phyloP scores from a whole-genome alignment of 2,888 invertebrate genomes.

The Hylaea fasciaria region DNA sequence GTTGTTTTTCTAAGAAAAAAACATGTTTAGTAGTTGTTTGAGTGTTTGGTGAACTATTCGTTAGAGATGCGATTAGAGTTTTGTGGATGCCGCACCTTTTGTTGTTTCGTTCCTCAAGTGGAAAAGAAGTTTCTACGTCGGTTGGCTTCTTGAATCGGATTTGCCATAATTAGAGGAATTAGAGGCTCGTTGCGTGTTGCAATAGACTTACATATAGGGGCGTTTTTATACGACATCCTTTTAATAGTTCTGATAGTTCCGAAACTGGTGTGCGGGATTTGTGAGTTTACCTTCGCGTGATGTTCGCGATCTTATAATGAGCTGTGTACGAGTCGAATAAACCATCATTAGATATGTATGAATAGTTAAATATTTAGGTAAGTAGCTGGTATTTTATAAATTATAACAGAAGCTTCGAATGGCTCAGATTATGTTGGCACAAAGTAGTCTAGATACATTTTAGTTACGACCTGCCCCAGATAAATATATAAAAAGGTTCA shows the following conservation, averaged over 20 bases:
- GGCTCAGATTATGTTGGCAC: no score
- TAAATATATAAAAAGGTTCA: no score
- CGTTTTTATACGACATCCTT: conserved; percentile 27
- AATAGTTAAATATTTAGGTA: no score
- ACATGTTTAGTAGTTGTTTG: conserved; percentile 46
- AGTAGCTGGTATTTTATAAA: no score
- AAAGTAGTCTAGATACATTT: no score
- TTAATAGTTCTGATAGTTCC: conserved; percentile 34
- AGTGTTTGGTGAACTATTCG: conserved; percentile 70
- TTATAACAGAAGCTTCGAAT: no score
- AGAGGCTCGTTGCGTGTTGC: conserved; percentile 54
- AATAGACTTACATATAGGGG: conserved; percentile 54
- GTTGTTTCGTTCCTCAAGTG: conserved; percentile 56
- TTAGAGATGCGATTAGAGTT: conserved; percentile 73
- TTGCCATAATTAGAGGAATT: conserved; percentile 72
- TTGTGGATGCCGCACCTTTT: conserved; percentile 67
- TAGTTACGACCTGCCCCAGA: no score
- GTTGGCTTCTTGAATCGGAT: conserved; percentile 70
- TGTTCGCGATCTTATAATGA: background rate
- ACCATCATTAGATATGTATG: background rate
- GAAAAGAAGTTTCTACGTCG: conserved; percentile 74
- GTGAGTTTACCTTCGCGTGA: background rate
- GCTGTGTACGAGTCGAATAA: background rate
- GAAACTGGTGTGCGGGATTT: conserved; percentile 17
- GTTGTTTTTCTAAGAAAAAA: conserved; percentile 48